A percentile compares a stretch with the other conserved stretches of the same genome.
Conservation (phyloP, 2,888 invertebrate species). For the Hyppa rectilinea region DNA sequence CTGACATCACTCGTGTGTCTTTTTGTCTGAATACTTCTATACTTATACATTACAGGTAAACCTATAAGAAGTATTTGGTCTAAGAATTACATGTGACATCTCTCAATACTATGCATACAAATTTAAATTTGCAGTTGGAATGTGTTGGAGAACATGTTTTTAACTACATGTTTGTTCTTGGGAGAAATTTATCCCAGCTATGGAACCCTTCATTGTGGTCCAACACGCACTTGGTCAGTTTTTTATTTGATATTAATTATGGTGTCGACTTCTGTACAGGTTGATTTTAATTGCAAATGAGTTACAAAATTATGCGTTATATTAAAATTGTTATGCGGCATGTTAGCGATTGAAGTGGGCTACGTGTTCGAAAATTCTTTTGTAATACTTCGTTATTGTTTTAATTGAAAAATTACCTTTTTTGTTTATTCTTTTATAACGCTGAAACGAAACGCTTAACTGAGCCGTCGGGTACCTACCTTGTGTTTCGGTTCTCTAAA, state of each 20-base stretch:
- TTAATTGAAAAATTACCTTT: constrained; percentile 24
- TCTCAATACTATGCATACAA: too few relatives aligned
- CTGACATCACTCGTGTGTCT: too few relatives aligned
- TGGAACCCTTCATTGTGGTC: too few relatives aligned
- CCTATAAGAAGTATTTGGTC: too few relatives aligned
- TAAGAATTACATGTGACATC: too few relatives aligned
- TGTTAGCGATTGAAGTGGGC: constrained; percentile 45
- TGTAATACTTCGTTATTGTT: constrained; percentile 38
- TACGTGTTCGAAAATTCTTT: constrained; percentile 45
- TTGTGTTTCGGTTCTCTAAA: constrained; percentile 3
- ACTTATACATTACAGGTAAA: too few relatives aligned
- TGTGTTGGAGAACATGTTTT: too few relatives aligned
- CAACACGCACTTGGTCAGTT: too few relatives aligned
- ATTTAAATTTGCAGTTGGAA: too few relatives aligned
- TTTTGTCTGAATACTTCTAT: too few relatives aligned
- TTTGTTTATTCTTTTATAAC: constrained; percentile 9
- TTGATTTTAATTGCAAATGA: constrained; percentile 78
- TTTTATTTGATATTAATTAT: constrained; percentile 58
- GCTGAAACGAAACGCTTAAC: constrained; percentile 7
- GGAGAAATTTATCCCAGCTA: too few relatives aligned
- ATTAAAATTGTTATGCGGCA: constrained; percentile 69
- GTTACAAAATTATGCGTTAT: constrained; percentile 71
- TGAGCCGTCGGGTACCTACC: neutral
- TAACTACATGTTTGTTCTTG: too few relatives aligned
- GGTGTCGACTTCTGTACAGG: constrained; percentile 58